Evolutionary conservation across 2,113 vertebrate genomes (phyloP), one percentile per base, ranked within the genome.

Genomic region (Arizona elegans): DNA sequence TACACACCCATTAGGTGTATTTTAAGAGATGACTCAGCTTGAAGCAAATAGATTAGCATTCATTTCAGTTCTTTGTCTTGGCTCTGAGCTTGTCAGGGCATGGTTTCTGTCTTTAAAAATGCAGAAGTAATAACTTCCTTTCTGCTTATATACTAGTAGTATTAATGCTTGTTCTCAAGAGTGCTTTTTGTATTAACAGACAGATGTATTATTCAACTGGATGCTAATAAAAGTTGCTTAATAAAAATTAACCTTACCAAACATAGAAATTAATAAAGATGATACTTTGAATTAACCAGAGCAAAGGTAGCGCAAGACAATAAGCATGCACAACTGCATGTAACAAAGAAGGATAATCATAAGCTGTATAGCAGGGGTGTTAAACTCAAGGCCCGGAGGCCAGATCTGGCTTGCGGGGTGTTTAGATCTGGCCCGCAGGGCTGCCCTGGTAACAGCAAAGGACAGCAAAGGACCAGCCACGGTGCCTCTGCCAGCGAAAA

Each of bases 91-190:
- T 94, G 95, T 94, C 93, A 86, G 92, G 91, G 96, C 95, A 96
- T 92, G 86, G 95, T 59, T 24, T 89, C 47, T 88, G 95, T 43
- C 90, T 88, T 96, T 92, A 96, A 52, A 89, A 97, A 97, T 92
- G 95, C 92, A 96, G 95, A 97, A 97, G 95, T 95, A 90, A 24
- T 86, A 87, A 97, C 95, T 97, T 97, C 96, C 96, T 95, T 92
- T 90, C 93, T 90, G 94, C 90, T 90, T 94, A 87, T 53, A 90
- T 23, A 11, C 55, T 94, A 13, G 91, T 92, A 75, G 90, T 85
- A 95, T 81, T 86, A 4, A 92, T 81, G 21, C 89, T 90, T 95
- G 90, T 92, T 43, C 53, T 43, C 65, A 70, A 52, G 17, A 95
- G 96, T 92, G 93, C 81, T 86, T 88, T 75, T 90, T 38, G 53